These are phyloP conservation scores for Lytechinus pictus DNA, from an alignment of 35 echinoderm and acorn worm genomes.

Conservation along the genomic window DNA sequence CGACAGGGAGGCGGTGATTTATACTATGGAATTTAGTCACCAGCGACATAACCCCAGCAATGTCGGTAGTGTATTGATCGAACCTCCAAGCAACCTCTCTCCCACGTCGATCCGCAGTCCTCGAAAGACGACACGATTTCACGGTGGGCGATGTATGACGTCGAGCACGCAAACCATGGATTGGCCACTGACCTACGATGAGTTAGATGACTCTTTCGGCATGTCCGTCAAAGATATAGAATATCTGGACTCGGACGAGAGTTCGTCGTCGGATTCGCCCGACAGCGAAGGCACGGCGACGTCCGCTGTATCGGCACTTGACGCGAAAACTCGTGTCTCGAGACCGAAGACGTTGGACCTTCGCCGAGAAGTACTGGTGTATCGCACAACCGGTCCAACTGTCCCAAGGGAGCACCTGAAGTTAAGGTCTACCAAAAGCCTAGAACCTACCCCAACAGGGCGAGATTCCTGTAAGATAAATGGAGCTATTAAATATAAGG, in stretches of 20 bases:
- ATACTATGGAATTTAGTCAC: constrained; percentile 19
- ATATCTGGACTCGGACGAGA: constrained; percentile 31
- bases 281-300: background rate
- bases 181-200: constrained; percentile 35
- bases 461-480: background rate
- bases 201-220: constrained; percentile 1
- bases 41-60: constrained; percentile 23
- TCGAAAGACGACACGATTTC: background rate
- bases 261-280: constrained; percentile 33
- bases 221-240: constrained; percentile 41
- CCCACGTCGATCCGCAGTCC: background rate
- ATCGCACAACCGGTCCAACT: constrained; percentile 3
- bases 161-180: constrained; percentile 38
- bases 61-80: constrained; percentile 18
- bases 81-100: background rate
- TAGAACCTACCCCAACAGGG: background rate
- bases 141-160: constrained; percentile 10
- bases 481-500: background rate
- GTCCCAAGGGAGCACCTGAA: constrained; percentile 15
- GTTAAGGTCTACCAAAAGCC: constrained; percentile 22
- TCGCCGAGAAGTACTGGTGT: constrained; percentile 21
- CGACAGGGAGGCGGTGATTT: background rate
- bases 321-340: constrained; percentile 29
- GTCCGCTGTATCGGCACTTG: constrained; percentile 21
- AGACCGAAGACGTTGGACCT: constrained; percentile 28